These are phyloP conservation scores for Hippoglossus hippoglossus DNA, from an alignment of 2,797 vertebrate genomes.

Conservation along the genomic window DNA sequence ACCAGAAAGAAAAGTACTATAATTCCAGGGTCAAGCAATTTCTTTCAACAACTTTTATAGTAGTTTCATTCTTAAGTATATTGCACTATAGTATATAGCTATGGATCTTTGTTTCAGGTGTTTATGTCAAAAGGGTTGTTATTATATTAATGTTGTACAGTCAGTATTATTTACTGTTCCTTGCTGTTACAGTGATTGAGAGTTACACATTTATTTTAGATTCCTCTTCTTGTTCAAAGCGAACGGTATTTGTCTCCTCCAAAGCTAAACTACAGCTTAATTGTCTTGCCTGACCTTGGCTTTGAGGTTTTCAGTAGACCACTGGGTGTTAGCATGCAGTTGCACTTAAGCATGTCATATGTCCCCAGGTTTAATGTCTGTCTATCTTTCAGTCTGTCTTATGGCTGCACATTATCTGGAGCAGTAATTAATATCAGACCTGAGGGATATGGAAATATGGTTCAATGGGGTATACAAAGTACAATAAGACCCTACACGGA, in stretches of 20 bases:
- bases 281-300: slow-evolving; percentile 34
- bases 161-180: too few species aligned
- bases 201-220: not conserved
- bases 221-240: slow-evolving; percentile 18
- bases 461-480: slow-evolving; percentile 28
- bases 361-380: slow-evolving; percentile 27
- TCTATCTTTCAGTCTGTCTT: slow-evolving; percentile 20
- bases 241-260: slow-evolving; percentile 32
- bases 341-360: slow-evolving; percentile 15
- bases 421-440: slow-evolving; percentile 38
- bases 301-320: slow-evolving; percentile 29
- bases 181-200: too few species aligned
- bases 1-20: too few species aligned
- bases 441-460: slow-evolving; percentile 20
- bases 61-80: too few species aligned
- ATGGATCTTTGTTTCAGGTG: too few species aligned
- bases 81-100: too few species aligned
- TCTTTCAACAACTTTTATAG: not conserved
- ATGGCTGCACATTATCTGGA: slow-evolving; percentile 44
- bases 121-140: too few species aligned
- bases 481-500: slow-evolving; percentile 13
- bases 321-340: not conserved
- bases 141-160: too few species aligned
- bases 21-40: too few species aligned
- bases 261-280: slow-evolving; percentile 43